Percentiles rank a stretch among this genome's conserved stretches.
Conservation (phyloP, 2,888 invertebrate genomes). For the Argyra leucocephala region DNA sequence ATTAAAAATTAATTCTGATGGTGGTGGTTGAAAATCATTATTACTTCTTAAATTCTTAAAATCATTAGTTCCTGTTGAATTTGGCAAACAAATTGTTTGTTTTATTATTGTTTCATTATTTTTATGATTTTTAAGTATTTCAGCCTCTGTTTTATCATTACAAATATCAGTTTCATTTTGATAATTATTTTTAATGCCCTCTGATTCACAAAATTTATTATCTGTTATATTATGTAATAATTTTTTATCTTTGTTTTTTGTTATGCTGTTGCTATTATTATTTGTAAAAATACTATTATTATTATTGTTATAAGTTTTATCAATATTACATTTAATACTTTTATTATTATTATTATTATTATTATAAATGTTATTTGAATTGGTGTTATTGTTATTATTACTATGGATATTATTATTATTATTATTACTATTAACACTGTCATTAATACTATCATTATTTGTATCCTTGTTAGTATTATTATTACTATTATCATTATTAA, state of each 20-base stretch:
- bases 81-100: not conserved
- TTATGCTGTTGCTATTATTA: not conserved
- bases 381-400: not conserved
- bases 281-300: not conserved
- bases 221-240: not conserved
- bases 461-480: not conserved
- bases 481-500: not conserved
- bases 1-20: conserved; percentile 20
- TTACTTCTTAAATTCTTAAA: conserved; percentile 43
- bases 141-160: not conserved
- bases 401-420: not conserved
- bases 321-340: not conserved
- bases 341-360: no score
- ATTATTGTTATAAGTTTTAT: not conserved
- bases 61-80: conserved; percentile 26
- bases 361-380: not conserved
- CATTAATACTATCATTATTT: not conserved
- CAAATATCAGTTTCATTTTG: not conserved
- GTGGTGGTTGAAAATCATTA: conserved; percentile 30
- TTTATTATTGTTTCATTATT: not conserved
- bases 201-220: not conserved
- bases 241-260: not conserved
- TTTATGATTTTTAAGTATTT: not conserved
- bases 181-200: not conserved
- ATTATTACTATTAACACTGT: not conserved